Evolutionary conservation across 2,888 invertebrate species (phyloP).

Genomic region (Neoitamus cyanurus): DNA sequence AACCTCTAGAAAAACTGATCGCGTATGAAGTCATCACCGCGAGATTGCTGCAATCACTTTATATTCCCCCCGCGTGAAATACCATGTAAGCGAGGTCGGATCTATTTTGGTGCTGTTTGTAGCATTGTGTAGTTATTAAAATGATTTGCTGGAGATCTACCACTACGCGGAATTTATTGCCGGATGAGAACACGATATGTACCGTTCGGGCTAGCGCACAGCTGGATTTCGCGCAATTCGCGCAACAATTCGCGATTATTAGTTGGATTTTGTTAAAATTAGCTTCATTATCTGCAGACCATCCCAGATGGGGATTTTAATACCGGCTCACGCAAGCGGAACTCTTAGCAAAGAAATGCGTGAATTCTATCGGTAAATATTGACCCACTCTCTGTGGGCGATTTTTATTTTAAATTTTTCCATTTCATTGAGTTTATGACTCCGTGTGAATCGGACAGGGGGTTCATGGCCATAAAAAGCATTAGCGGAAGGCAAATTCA

Average conservation of each 20-base stretch:
- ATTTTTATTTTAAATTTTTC: not conserved
- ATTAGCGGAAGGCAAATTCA: not conserved
- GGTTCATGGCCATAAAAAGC: not conserved
- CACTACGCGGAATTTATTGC: not conserved
- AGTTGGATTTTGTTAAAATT: not conserved
- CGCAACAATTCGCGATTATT: not conserved
- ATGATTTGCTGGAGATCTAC: not conserved
- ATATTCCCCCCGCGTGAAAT: not conserved
- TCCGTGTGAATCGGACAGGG: no score
- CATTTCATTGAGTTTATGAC: not conserved
- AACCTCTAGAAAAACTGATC: not conserved
- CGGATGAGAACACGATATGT: not conserved
- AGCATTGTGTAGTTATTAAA: not conserved
- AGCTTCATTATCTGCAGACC: not conserved
- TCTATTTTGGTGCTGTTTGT: not conserved
- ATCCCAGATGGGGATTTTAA: not conserved
- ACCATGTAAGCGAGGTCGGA: not conserved
- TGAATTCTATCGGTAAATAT: not conserved
- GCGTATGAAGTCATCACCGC: not conserved
- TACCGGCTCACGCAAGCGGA: not conserved
- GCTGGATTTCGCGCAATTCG: not conserved
- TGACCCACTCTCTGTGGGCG: not conserved
- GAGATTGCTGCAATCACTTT: not conserved
- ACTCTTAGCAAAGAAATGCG: not conserved
- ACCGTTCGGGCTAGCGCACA: not conserved